Evolutionary conservation across 2,113 vertebrate genomes (phyloP), one percentile per base, ranked within the genome.

Genomic region (Onychostoma macrolepis): DNA sequence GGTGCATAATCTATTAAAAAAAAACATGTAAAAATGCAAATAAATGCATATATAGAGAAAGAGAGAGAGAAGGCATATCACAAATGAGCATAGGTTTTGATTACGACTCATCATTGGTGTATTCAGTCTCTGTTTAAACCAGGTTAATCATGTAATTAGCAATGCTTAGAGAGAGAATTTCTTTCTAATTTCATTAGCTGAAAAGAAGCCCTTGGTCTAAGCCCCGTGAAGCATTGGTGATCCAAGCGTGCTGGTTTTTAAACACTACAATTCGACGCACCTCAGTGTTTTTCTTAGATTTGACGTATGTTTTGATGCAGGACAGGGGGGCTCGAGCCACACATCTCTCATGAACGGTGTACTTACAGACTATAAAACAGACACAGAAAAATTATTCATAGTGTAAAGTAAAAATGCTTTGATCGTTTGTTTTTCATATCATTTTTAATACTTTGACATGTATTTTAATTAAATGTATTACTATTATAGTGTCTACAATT

Each of bases 251-350:
- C 91, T 80, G 79, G 61, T 87, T 81, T 82, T 86, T 89, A 88
- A 92, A 90, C 90, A 90, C 92, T 94, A 90, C 89, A 90, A 94
- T 93, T 89, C 80, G 91, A 94, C 95, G 94, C 95, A 99, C 98
- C 90, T 97, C 96, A 0, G 95, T 95, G 93, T 98, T 97, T 93
- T 97, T 99, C 96, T 97, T 98, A 90, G 97, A 96, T 92, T 99
- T 97, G 90, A 97, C 97, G 0, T 97, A 98, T 43, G 97, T 98
- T 95, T 98, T 97, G 94, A 98, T 98, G 92, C 97, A 99, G 78
- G 97, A 98, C 11, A 95, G 95, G 0, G 96, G 97, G 2, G 96
- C 97, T 83, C 97, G 96, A 26, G 97, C 93, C 89, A 97, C 97
- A 65, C 97, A 97, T 84, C 96, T 96, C 87, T 98, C 97, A 4